Evolutionary conservation across 2,888 invertebrate species (phyloP), one percentile per base, ranked within the genome.

Genomic region (Ophioninae sp.): DNA sequence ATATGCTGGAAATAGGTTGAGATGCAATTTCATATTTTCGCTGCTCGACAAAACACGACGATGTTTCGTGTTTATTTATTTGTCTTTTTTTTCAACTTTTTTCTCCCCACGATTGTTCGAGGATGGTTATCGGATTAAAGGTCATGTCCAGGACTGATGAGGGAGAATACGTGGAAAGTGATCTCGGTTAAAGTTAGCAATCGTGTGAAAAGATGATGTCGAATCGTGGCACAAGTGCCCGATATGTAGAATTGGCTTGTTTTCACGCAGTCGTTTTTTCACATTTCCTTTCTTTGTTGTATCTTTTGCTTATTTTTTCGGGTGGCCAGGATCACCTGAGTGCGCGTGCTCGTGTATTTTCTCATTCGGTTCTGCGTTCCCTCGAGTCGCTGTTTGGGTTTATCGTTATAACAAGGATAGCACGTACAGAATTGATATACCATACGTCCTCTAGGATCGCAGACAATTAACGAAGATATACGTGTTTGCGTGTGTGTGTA

Each of bases 181-280:
- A 79, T 41, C 61, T 82, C 75, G 75, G 51, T 64, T 63, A 56
- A 80, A 30, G 30, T 30, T 80, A 9, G 13, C 6, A 37, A 74
- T 64, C 64, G 64, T 10, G 64, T 51, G 41, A 64, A 13, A 80
- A 79, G 73, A 73, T 59, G 13, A 73, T 77, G 41, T 83, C 74
- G 64, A 71, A 61, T 69, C 77, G 30, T 74, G 76, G 59, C 64
- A 64, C 30, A 30, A 30, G 30, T 59, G 74, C 77, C 61, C 80
- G 83, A 83, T 83, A 83, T 83, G 83, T 83, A 65, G 78, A 59
- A 73, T 76, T 76, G 75, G 71, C 51, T 71, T 61, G 30, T 30
- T 74, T 67, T 63, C 44, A n/a, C 64, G 74, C 64, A 51, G 51
- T 51, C 51, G 51, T 51, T 51, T 17, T 17, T 64, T 51, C 23